Conservation (phyloP, 2,888 invertebrate species). For the Suillia variegata region DNA sequence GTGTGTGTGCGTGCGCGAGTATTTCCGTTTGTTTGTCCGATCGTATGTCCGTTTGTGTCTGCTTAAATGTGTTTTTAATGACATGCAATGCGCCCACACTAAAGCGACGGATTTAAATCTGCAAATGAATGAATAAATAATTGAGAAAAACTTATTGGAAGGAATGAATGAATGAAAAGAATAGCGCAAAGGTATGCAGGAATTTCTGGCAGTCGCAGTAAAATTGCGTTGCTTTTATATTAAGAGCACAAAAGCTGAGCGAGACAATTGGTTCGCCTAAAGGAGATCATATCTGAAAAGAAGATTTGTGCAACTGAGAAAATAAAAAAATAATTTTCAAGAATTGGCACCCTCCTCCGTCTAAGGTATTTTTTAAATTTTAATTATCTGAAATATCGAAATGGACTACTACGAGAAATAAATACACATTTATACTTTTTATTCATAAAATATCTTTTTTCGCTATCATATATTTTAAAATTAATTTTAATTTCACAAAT, state of each 20-base stretch:
- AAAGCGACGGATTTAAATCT: not conserved
- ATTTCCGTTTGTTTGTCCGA: not conserved
- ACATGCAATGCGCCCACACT: constrained; percentile 5
- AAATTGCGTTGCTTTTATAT: not conserved
- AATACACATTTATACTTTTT: not conserved
- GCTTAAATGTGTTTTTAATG: constrained; percentile 16
- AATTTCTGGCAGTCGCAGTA: not conserved
- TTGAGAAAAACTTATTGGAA: too few relatives aligned
- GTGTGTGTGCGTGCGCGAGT: constrained; percentile 6
- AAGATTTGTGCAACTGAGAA: too few relatives aligned
- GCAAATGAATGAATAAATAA: not conserved
- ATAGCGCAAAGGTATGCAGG: not conserved
- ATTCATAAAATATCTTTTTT: too few relatives aligned
- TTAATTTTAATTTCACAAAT: not conserved
- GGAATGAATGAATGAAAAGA: not conserved
- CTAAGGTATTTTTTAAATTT: too few relatives aligned
- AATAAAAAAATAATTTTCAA: too few relatives aligned
- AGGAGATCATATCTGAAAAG: too few relatives aligned
- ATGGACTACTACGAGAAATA: too few relatives aligned
- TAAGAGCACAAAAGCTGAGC: too few relatives aligned
- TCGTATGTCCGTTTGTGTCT: not conserved
- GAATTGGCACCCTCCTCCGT: too few relatives aligned
- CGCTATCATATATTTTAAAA: too few relatives aligned
- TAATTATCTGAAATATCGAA: too few relatives aligned
- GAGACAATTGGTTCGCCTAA: too few relatives aligned